These are phyloP conservation scores for Drosophila stalkeri DNA, from an alignment of 2,888 invertebrate genomes.

Conservation along the genomic window DNA sequence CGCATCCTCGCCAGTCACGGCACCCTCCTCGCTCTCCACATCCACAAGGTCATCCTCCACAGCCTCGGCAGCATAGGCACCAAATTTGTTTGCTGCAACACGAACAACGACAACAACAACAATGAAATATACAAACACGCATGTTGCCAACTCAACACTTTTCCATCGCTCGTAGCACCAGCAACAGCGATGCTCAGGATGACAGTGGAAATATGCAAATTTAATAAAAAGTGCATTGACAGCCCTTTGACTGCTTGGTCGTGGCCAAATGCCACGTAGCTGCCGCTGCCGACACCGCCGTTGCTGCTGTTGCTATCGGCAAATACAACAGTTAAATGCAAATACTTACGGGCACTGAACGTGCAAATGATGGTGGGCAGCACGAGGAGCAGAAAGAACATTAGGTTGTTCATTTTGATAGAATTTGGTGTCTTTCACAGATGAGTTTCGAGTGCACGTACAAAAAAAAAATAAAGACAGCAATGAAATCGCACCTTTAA, in stretches of 20 bases:
- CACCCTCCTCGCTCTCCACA: slow-evolving; percentile 83
- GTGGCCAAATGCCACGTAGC: slow-evolving; percentile 58
- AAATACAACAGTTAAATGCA: not conserved
- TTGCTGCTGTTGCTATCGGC: not conserved
- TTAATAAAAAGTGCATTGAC: not conserved
- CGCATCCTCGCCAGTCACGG: slow-evolving; percentile 86
- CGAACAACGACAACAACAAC: slow-evolving; percentile 26
- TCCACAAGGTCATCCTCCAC: slow-evolving; percentile 89
- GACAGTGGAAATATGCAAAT: not conserved
- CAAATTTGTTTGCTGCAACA: slow-evolving; percentile 86
- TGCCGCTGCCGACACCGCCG: not conserved
- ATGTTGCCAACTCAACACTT: slow-evolving; percentile 66
- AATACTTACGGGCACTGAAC: slow-evolving; percentile 89
- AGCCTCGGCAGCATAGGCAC: slow-evolving; percentile 85
- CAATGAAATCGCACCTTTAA: slow-evolving; percentile 27
- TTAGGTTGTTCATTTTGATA: slow-evolving; percentile 88
- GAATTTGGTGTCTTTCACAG: slow-evolving; percentile 36
- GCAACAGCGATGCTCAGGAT: not conserved
- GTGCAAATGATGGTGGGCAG: slow-evolving; percentile 90
- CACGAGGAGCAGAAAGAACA: slow-evolving; percentile 88
- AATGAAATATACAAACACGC: slow-evolving; percentile 5
- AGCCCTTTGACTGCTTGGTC: not conserved
- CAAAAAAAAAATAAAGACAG: slow-evolving; percentile 36
- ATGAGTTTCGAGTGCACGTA: slow-evolving; percentile 21
- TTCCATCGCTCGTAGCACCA: slow-evolving; percentile 11